phyloP scores from a whole-genome alignment of 2,888 invertebrate species.

The Pinctada fucata region DNA sequence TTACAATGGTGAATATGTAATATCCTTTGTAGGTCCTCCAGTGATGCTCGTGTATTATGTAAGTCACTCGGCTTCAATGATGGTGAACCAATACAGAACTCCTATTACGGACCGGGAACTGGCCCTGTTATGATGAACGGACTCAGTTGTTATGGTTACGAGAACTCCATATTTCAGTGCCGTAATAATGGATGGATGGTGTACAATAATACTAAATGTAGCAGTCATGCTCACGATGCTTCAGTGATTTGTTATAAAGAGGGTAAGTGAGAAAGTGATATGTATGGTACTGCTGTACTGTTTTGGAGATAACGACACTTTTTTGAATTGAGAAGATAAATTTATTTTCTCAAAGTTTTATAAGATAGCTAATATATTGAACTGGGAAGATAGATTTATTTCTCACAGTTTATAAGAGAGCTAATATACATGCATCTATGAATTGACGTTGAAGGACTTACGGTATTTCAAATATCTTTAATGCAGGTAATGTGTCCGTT shows the following conservation, averaged over 20 bases:
- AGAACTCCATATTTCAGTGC: constrained; percentile 57
- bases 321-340: too few species aligned
- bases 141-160: constrained; percentile 58
- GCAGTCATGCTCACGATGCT: constrained; percentile 58
- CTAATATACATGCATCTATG: not conserved
- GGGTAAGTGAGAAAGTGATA: constrained; percentile 39
- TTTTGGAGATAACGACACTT: too few species aligned
- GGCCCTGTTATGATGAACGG: constrained; percentile 62
- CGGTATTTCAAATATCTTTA: not conserved
- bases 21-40: constrained; percentile 38
- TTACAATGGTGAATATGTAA: not conserved
- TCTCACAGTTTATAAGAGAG: not conserved
- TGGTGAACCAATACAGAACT: constrained; percentile 52
- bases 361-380: too few species aligned
- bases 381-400: too few species aligned
- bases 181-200: constrained; percentile 57
- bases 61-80: constrained; percentile 57
- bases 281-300: too few species aligned
- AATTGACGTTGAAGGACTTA: not conserved
- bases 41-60: constrained; percentile 65
- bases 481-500: not conserved
- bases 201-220: constrained; percentile 48
- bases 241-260: constrained; percentile 61
- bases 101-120: constrained; percentile 56
- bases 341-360: too few species aligned